Evolutionary conservation across 53 echinoderm and acorn worm species (phyloP).

Genomic region (Echinometra lucunter): DNA sequence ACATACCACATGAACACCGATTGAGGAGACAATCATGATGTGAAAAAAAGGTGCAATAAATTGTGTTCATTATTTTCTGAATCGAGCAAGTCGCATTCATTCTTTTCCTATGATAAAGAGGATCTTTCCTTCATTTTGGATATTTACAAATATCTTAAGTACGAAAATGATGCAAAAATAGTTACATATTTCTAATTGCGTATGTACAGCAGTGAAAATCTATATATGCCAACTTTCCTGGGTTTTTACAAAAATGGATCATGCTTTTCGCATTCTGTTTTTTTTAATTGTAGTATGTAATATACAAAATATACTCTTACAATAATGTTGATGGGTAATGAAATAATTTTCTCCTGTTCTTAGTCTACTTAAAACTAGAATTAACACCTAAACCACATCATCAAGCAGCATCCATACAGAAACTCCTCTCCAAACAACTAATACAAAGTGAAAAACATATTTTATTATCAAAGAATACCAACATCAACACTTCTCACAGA

Average conservation of each 20-base stretch:
- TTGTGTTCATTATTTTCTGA: neutral
- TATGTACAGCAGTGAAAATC: constrained; percentile 22
- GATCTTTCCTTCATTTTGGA: neutral
- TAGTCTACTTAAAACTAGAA: neutral
- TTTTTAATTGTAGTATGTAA: neutral
- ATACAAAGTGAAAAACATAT: neutral
- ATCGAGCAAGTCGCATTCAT: neutral
- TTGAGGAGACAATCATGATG: too few relatives aligned
- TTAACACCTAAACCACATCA: neutral
- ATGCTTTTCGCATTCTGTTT: too few relatives aligned
- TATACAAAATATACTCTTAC: neutral
- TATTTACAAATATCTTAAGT: neutral
- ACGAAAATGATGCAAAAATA: neutral
- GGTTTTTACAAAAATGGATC: too few relatives aligned
- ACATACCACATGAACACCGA: too few relatives aligned
- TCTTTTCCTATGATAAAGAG: neutral
- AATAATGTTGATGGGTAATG: neutral
- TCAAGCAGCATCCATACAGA: neutral
- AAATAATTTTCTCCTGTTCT: neutral
- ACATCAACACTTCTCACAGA: neutral
- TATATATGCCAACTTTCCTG: too few relatives aligned
- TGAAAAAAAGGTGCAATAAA: neutral
- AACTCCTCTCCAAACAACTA: neutral
- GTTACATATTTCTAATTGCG: neutral
- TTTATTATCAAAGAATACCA: neutral